Percentiles rank a stretch among this genome's conserved stretches.
phyloP scores from a whole-genome alignment of 2,797 vertebrate genomes.

The Petrocephalus sullivani region DNA sequence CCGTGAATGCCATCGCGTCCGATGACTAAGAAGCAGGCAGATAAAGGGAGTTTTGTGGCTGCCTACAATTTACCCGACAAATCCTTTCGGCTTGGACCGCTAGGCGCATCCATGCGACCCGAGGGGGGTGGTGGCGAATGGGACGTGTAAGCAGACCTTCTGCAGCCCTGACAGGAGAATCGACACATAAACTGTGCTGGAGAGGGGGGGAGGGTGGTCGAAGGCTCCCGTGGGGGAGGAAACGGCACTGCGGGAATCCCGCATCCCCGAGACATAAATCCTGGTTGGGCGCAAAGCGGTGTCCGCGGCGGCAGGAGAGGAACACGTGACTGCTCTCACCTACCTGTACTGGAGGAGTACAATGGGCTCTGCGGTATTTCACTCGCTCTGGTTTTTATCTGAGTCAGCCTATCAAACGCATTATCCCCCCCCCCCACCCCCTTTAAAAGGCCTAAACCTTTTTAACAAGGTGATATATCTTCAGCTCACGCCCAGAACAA shows the following conservation, averaged over 20 bases:
- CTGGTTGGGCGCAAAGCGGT: constrained; percentile 49
- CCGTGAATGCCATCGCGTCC: neutral
- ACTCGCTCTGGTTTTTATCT: constrained; percentile 34
- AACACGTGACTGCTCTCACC: constrained; percentile 54
- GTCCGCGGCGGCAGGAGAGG: constrained; percentile 26
- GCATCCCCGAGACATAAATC: constrained; percentile 48
- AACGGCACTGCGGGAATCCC: neutral
- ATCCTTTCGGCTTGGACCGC: neutral
- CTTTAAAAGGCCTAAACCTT: neutral
- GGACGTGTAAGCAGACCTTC: neutral
- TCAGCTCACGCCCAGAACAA: constrained; percentile 14
- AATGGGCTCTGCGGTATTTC: constrained; percentile 43
- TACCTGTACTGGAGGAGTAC: constrained; percentile 43
- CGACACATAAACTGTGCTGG: neutral
- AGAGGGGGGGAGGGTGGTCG: too few species aligned
- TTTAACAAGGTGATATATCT: constrained; percentile 18
- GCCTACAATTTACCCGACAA: neutral
- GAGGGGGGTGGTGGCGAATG: neutral
- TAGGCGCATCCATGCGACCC: neutral
- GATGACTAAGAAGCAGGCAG: neutral
- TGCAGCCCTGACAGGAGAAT: neutral
- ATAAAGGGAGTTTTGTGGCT: neutral
- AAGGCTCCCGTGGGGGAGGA: neutral
- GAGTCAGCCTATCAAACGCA: constrained; percentile 26
- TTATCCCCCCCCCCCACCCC: constrained; percentile 18